These are phyloP conservation scores for Heliangelus exortis DNA, from an alignment of 2,797 vertebrate species.

Conservation along the genomic window DNA sequence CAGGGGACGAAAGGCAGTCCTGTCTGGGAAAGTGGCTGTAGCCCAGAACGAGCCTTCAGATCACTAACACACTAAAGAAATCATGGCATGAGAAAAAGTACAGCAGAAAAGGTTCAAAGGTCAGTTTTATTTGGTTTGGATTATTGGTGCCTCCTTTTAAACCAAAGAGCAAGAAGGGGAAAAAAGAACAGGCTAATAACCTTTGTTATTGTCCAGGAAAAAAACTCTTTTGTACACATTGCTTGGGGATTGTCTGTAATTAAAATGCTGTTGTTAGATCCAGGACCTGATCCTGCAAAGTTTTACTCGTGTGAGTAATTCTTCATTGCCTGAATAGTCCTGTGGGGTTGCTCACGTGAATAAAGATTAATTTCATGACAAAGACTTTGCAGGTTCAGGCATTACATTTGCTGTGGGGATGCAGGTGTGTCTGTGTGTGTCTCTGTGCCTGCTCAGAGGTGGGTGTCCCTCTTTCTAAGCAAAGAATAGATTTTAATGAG, in stretches of 20 bases:
- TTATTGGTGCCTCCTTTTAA: slow-evolving; percentile 82
- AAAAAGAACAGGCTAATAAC: slow-evolving; percentile 84
- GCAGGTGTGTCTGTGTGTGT: neutral
- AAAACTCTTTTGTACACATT: slow-evolving; percentile 82
- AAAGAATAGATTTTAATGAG: neutral
- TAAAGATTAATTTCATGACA: slow-evolving; percentile 49
- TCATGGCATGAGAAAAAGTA: slow-evolving; percentile 89
- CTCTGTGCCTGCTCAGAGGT: neutral
- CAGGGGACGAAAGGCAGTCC: slow-evolving; percentile 89
- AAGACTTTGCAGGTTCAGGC: slow-evolving; percentile 52
- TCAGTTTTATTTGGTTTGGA: slow-evolving; percentile 90
- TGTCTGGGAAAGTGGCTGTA: slow-evolving; percentile 81
- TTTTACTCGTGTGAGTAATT: slow-evolving; percentile 67
- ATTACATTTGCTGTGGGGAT: neutral
- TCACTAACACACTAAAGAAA: slow-evolving; percentile 87
- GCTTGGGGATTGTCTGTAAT: slow-evolving; percentile 73
- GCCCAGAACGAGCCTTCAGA: slow-evolving; percentile 86
- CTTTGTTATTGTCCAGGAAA: slow-evolving; percentile 78
- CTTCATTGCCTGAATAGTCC: slow-evolving; percentile 58
- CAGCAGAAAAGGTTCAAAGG: slow-evolving; percentile 91
- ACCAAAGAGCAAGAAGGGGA: slow-evolving; percentile 73
- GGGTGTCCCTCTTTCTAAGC: neutral
- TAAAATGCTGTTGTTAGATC: slow-evolving; percentile 74
- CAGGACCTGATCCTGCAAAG: slow-evolving; percentile 67
- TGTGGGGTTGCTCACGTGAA: slow-evolving; percentile 44